Evolutionary conservation across 1,140 invertebrate species (phyloP).

Genomic region (Glossosoma conforme): DNA sequence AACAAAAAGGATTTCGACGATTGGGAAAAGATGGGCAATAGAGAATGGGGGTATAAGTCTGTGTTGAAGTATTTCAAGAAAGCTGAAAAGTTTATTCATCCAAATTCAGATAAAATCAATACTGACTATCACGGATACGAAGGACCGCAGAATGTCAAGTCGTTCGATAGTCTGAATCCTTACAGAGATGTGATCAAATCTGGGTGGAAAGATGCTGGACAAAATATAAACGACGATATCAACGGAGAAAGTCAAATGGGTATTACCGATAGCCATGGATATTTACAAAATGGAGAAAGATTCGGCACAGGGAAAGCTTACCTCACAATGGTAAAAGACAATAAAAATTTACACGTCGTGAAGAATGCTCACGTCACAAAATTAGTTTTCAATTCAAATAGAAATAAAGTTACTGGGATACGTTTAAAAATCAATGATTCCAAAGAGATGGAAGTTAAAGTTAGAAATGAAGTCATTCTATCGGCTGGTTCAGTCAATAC

Average conservation of each 20-base stretch:
- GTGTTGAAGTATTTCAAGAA: slow-evolving; percentile 46
- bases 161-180: slow-evolving; percentile 54
- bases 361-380: slow-evolving; percentile 58
- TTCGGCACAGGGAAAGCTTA: slow-evolving; percentile 53
- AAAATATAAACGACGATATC: slow-evolving; percentile 53
- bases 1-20: slow-evolving; percentile 61
- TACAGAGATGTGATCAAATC: slow-evolving; percentile 42
- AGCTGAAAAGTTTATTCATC: slow-evolving; percentile 62
- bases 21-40: slow-evolving; percentile 48
- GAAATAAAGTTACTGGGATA: slow-evolving; percentile 53
- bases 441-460: slow-evolving; percentile 42
- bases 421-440: slow-evolving; percentile 51
- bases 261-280: slow-evolving; percentile 36
- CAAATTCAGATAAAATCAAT: slow-evolving; percentile 41
- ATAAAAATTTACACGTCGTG: slow-evolving; percentile 62
- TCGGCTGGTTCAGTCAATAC: slow-evolving; percentile 65
- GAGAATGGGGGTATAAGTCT: slow-evolving; percentile 46
- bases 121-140: slow-evolving; percentile 60
- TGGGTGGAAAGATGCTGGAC: slow-evolving; percentile 66
- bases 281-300: slow-evolving; percentile 42
- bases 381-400: slow-evolving; percentile 52
- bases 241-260: slow-evolving; percentile 49
- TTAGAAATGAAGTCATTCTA: slow-evolving; percentile 62
- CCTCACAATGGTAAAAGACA: slow-evolving; percentile 43
- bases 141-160: slow-evolving; percentile 72